Conservation (phyloP, 1,140 invertebrate species). For the Teleopsis dalmanni region DNA sequence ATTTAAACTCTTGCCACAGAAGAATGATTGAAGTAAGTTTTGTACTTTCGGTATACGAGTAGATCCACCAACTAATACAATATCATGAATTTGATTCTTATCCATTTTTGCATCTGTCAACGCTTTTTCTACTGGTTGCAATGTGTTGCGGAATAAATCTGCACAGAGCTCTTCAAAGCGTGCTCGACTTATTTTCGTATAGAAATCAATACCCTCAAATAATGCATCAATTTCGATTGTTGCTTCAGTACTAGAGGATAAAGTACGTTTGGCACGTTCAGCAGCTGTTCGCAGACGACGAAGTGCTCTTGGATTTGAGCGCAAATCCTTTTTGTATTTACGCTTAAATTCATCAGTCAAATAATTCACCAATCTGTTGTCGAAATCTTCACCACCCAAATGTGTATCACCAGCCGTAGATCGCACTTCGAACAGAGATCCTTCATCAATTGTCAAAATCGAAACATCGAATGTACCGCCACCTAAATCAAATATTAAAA, state of each 20-base stretch:
- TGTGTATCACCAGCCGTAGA: conserved; percentile 70
- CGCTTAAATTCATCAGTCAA: conserved; percentile 70
- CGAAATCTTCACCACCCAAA: conserved; percentile 67
- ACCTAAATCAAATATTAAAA: conserved; percentile 66
- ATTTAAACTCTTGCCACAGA: conserved; percentile 56
- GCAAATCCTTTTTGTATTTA: conserved; percentile 74
- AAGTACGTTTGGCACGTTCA: conserved; percentile 61
- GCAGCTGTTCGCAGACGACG: conserved; percentile 67
- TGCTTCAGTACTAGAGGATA: conserved; percentile 60
- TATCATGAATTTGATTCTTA: conserved; percentile 58
- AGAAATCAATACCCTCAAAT: conserved; percentile 73
- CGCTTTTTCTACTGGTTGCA: conserved; percentile 65
- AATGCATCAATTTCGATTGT: conserved; percentile 67
- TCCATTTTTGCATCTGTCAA: conserved; percentile 68
- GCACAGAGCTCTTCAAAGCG: conserved; percentile 80
- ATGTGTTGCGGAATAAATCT: conserved; percentile 65
- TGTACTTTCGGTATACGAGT: conserved; percentile 58
- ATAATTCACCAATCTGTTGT: conserved; percentile 76
- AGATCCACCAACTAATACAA: conserved; percentile 57
- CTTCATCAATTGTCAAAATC: conserved; percentile 77
- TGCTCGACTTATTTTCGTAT: conserved; percentile 74
- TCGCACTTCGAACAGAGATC: conserved; percentile 69
- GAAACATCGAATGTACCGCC: conserved; percentile 80
- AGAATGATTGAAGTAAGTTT: conserved; percentile 54
- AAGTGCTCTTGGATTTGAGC: conserved; percentile 65